Evolutionary conservation across 2,888 invertebrate genomes (phyloP).

Genomic region (Lasioglossum leucozonium): DNA sequence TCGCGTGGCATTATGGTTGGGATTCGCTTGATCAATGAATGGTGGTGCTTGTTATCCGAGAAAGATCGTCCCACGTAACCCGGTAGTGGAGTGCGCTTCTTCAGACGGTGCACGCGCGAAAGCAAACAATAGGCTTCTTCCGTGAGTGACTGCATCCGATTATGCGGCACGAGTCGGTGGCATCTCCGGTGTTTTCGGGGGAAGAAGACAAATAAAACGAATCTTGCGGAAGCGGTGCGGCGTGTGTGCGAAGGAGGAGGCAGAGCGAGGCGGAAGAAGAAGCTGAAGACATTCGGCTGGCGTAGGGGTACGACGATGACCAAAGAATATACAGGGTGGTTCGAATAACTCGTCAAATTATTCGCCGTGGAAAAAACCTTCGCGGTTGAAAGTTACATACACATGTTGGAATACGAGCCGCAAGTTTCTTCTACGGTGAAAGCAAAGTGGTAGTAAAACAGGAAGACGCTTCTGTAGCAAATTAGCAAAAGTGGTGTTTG

Average conservation of each 20-base stretch:
- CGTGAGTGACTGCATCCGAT: conserved; percentile 51
- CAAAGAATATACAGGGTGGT: conserved; percentile 55
- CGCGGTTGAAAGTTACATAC: background rate
- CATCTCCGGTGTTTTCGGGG: conserved; percentile 50
- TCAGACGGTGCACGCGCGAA: conserved; percentile 26
- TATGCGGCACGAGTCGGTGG: conserved; percentile 45
- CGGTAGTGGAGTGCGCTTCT: conserved; percentile 20
- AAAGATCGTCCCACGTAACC: conserved; percentile 21
- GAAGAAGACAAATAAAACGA: conserved; percentile 58
- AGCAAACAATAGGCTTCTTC: conserved; percentile 51
- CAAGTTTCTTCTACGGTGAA: background rate
- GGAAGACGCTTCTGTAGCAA: background rate
- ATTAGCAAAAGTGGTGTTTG: conserved; percentile 2
- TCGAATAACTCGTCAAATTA: background rate
- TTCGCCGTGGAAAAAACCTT: background rate
- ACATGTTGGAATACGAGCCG: too few relatives aligned
- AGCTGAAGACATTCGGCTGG: conserved; percentile 40
- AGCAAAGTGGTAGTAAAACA: background rate
- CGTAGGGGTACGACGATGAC: conserved; percentile 64
- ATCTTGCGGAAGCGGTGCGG: conserved; percentile 43
- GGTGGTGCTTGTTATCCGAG: conserved; percentile 24
- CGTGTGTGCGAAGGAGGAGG: conserved; percentile 23
- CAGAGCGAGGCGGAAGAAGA: background rate
- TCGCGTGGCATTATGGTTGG: background rate
- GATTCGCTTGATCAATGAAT: conserved; percentile 13